Base-by-base conservation (phyloP, 2,888 invertebrate genomes). In the Marronus borbonicus region DNA sequence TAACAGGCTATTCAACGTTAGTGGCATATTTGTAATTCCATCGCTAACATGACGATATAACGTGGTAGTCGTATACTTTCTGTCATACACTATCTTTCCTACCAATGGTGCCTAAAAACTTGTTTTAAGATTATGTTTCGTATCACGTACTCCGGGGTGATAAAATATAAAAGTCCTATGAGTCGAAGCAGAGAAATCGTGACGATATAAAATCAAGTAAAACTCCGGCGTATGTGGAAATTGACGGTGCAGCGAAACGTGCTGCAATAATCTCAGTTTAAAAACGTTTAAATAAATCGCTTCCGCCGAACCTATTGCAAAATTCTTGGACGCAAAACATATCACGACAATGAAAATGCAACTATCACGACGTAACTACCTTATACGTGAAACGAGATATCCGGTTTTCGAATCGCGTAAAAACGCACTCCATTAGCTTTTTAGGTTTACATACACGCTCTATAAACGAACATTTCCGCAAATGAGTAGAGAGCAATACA, bases 261-360 rank as follows among this genome's bases (percentile, higher is more conserved):
- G 70, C 70, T 14, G 52, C 52, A 70, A 70, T 70, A 70, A 70
- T 70, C 31, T 36, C 39, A 28, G 31, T 52, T 55, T 70, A 70
- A 70, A 70, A 70, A 70, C 70, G 55, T 70, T 70, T 55, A 70
- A 70, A 70, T 70, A 70, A 70, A 70, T 70, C 70, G 70, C 70
- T 70, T 70, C 70, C 70, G 70, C 58, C 70, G 31, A 70, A 70
- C 70, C 70, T 70, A 31, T 55, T 70, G 70, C 70, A 55, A 70
- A 70, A 70, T 52, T 55, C 70, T 55, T 70, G 70, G 55, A 55
- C 36, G 70, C 70, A 55, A 70, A 70, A 70, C 70, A 70, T 70
- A 70, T 70, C 70, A 70, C 70, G 70, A 70, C 70, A 55, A 55
- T 70, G 70, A 70, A 70, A 70, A 70, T 70, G 52, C 70, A 70